phyloP scores from a whole-genome alignment of 2,888 invertebrate genomes.

The Drosophila tanythrix region DNA sequence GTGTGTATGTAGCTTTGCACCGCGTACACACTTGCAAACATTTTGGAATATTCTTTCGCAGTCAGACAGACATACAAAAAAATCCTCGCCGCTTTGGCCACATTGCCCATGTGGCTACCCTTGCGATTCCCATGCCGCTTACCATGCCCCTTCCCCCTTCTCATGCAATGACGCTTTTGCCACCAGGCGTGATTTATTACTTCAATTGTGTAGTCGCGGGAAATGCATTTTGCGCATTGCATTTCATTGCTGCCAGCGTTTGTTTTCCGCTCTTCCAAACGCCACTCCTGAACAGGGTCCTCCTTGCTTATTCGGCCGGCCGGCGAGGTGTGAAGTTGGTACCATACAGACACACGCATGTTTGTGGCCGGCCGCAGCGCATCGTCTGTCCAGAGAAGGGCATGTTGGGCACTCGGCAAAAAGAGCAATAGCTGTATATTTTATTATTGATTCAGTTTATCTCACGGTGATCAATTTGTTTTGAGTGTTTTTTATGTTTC shows the following conservation, averaged over 20 bases:
- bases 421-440: neutral
- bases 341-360: constrained; percentile 51
- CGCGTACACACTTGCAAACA: constrained; percentile 27
- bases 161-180: constrained; percentile 15
- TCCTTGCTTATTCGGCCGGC: constrained; percentile 22
- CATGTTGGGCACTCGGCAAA: constrained; percentile 1
- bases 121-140: constrained; percentile 2
- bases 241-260: constrained; percentile 75
- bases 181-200: constrained; percentile 73
- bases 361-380: constrained; percentile 51
- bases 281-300: neutral
- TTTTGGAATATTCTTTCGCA: constrained; percentile 52
- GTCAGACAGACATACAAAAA: constrained; percentile 32
- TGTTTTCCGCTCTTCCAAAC: constrained; percentile 51
- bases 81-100: constrained; percentile 39
- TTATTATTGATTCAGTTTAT: neutral
- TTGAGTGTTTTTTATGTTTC: neutral
- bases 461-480: neutral
- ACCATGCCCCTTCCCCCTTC: neutral
- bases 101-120: constrained; percentile 43
- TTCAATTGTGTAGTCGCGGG: constrained; percentile 79
- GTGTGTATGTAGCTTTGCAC: constrained; percentile 12
- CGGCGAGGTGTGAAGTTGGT: constrained; percentile 70
- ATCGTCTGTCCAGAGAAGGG: constrained; percentile 7
- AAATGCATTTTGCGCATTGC: constrained; percentile 79